Conservation (phyloP, 2,888 invertebrate species). For the Callosobruchus maculatus region DNA sequence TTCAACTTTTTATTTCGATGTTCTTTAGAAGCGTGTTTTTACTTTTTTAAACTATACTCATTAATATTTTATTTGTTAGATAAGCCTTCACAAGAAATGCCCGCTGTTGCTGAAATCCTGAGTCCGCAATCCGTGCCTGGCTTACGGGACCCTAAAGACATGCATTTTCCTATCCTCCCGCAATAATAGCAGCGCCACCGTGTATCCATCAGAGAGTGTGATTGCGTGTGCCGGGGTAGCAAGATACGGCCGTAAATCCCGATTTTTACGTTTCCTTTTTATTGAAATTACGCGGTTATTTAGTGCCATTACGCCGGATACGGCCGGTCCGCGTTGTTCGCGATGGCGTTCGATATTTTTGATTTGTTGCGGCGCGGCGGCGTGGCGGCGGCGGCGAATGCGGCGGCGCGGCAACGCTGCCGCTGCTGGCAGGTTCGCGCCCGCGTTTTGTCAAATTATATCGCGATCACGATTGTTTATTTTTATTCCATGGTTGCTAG, state of each 20-base stretch:
- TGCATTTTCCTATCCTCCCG: too few relatives aligned
- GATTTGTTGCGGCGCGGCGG: conserved; percentile 17
- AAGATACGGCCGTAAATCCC: conserved; percentile 37
- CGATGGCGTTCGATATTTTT: conserved; percentile 18
- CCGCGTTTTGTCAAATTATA: conserved; percentile 23
- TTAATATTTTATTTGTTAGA: too few relatives aligned
- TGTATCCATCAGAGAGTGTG: not conserved
- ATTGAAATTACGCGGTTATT: conserved; percentile 36
- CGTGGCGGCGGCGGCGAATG: not conserved
- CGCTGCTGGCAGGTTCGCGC: conserved; percentile 7
- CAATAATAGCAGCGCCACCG: not conserved
- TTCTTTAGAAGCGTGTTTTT: too few relatives aligned
- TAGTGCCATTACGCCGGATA: conserved; percentile 34
- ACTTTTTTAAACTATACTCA: too few relatives aligned
- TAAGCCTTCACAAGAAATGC: too few relatives aligned
- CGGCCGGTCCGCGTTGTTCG: conserved; percentile 1
- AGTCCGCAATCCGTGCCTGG: too few relatives aligned
- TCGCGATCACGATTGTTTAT: conserved; percentile 14
- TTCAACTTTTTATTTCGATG: too few relatives aligned
- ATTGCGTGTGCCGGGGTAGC: conserved; percentile 17
- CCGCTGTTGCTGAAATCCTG: too few relatives aligned
- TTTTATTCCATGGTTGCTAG: not conserved
- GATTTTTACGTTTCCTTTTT: conserved; percentile 40
- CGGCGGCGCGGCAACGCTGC: too few relatives aligned
- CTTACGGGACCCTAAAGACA: too few relatives aligned